phyloP scores from a whole-genome alignment of 2,797 vertebrate genomes.

The Falco rusticolus region DNA sequence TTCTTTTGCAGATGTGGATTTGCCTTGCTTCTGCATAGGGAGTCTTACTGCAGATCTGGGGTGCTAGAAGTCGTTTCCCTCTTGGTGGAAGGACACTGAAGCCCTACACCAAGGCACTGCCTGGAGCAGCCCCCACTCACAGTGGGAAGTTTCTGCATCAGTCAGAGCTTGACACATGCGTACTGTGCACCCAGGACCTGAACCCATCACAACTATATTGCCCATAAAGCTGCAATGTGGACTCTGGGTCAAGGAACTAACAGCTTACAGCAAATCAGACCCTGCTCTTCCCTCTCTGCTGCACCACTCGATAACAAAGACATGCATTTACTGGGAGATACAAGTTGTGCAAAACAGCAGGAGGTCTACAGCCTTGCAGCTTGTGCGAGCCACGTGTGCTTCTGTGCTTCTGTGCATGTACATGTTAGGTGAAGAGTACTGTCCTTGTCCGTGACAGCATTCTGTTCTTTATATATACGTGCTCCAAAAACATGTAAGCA shows the following conservation, averaged over 20 bases:
- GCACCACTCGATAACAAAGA: neutral
- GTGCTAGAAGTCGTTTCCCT: neutral
- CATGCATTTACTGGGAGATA: neutral
- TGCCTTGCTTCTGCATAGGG: neutral
- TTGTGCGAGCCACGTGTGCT: neutral
- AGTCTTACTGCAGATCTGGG: neutral
- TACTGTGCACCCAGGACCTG: rapidly evolving
- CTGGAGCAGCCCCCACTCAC: neutral
- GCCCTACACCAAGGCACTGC: neutral
- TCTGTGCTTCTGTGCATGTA: neutral
- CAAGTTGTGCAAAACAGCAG: neutral
- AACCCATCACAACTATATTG: neutral
- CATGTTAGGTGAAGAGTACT: neutral
- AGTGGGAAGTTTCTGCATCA: neutral
- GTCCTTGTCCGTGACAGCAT: neutral
- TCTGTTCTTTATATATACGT: neutral
- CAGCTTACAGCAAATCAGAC: neutral
- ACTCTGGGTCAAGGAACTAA: neutral
- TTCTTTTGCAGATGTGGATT: neutral
- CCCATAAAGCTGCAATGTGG: neutral
- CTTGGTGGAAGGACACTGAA: neutral
- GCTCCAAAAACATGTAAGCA: neutral
- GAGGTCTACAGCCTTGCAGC: neutral
- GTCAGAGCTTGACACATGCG: neutral
- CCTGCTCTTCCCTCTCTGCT: neutral